Evolutionary conservation across 2,113 vertebrate species (phyloP).

Genomic region (Psittacula cyanocephala): DNA sequence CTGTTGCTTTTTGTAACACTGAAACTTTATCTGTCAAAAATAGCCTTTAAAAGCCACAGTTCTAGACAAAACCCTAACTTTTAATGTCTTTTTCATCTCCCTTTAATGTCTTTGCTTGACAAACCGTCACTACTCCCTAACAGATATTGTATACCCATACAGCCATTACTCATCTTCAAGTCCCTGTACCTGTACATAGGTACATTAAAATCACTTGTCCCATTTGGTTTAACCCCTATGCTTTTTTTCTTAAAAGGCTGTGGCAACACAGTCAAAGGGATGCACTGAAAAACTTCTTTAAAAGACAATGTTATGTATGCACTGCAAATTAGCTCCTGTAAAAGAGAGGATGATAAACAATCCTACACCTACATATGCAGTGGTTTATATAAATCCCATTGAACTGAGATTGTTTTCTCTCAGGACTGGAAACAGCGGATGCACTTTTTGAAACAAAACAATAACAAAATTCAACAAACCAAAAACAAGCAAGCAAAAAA

Average conservation of each 20-base stretch:
- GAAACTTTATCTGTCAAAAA: not conserved
- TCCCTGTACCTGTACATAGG: not conserved
- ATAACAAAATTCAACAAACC: not conserved
- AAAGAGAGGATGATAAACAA: not conserved
- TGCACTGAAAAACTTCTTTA: not conserved
- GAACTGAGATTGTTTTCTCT: not conserved
- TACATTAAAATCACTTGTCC: not conserved
- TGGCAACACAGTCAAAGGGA: not conserved
- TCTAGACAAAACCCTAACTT: not conserved
- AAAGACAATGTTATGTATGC: not conserved
- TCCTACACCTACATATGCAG: not conserved
- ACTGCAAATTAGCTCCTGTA: not conserved
- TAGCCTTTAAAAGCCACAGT: not conserved
- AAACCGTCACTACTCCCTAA: not conserved
- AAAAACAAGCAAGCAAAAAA: not conserved
- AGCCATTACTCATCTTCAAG: not conserved
- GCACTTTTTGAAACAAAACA: not conserved
- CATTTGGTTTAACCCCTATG: not conserved
- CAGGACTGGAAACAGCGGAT: not conserved
- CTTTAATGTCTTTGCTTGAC: not conserved
- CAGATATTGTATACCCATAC: accelerated
- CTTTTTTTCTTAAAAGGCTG: not conserved
- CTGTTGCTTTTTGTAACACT: not conserved
- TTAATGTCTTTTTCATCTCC: not conserved
- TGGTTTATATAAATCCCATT: not conserved